A percentile compares a stretch with the other conserved stretches of the same genome.
Evolutionary conservation across 2,113 vertebrate genomes (phyloP).

Genomic region (Leptobrachium ailaonicum): DNA sequence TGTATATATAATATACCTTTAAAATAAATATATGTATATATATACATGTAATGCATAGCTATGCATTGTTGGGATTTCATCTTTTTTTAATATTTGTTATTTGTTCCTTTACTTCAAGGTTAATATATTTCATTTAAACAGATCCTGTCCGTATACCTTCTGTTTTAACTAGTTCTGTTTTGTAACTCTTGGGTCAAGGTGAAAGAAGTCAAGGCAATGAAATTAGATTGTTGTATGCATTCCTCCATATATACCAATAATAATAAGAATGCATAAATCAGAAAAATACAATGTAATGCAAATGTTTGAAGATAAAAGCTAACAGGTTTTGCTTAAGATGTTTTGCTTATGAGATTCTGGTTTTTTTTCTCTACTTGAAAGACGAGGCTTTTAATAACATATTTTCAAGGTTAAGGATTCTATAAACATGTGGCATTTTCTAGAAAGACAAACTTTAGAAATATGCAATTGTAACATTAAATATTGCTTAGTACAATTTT

Average conservation of each 20-base stretch:
- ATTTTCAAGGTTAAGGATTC: no score
- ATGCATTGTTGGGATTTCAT: neutral
- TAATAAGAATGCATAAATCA: no score
- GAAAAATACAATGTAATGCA: neutral
- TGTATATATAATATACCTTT: no score
- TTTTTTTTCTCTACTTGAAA: no score
- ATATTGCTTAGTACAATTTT: no score
- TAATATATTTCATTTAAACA: conserved; percentile 23
- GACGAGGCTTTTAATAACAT: no score
- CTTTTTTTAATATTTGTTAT: neutral
- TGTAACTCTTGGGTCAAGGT: conserved; percentile 11
- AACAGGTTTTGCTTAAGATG: no score
- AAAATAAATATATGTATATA: no score
- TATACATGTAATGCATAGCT: conserved; percentile 1
- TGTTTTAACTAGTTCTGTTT: conserved; percentile 27
- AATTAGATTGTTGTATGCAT: neutral
- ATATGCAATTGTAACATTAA: no score
- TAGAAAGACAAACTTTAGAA: no score
- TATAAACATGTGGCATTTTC: no score
- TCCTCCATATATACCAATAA: neutral
- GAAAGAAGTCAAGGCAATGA: conserved; percentile 33
- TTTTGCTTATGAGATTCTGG: no score
- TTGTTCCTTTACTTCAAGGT: neutral
- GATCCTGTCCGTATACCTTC: conserved; percentile 13
- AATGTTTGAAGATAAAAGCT: neutral